phyloP scores from a whole-genome alignment of 2,113 vertebrate species.

The Seriola aureovittata region DNA sequence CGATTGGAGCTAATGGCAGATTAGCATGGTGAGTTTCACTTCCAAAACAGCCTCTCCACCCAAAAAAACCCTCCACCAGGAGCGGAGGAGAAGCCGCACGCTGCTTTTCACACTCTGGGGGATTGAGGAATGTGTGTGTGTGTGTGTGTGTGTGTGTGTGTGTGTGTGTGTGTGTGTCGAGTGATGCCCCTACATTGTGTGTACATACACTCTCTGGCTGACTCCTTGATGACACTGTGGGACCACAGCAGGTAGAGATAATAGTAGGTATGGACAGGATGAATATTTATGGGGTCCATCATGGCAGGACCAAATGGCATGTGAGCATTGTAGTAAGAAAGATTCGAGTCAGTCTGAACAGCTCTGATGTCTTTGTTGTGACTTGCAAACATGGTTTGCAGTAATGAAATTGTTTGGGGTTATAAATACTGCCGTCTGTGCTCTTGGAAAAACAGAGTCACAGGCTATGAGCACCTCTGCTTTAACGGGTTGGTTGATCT shows the following conservation, averaged over 20 bases:
- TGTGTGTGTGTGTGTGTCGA: slow-evolving; percentile 10
- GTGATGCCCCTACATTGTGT: background rate
- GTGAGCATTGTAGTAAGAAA: too few species aligned
- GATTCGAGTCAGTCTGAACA: too few species aligned
- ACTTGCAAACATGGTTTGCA: too few species aligned
- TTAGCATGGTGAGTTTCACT: slow-evolving; percentile 70
- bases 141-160: slow-evolving; percentile 25
- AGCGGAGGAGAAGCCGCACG: background rate
- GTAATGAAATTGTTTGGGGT: too few species aligned
- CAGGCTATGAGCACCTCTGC: too few species aligned
- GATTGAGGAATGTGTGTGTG: slow-evolving; percentile 1
- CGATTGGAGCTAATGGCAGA: slow-evolving; percentile 69
- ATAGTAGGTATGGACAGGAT: background rate
- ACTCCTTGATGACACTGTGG: slow-evolving; percentile 4
- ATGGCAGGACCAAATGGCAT: too few species aligned
- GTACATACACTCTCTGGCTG: background rate
- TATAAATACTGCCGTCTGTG: too few species aligned
- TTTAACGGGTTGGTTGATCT: too few species aligned
- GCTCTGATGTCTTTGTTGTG: too few species aligned
- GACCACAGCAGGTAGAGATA: background rate
- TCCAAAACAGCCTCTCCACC: slow-evolving; percentile 44
- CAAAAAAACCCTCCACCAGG: background rate
- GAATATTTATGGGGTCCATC: too few species aligned
- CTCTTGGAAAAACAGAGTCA: too few species aligned
- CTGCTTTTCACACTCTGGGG: slow-evolving; percentile 14